Conservation (phyloP, 2,888 invertebrate species). For the Tetropium fuscum region DNA sequence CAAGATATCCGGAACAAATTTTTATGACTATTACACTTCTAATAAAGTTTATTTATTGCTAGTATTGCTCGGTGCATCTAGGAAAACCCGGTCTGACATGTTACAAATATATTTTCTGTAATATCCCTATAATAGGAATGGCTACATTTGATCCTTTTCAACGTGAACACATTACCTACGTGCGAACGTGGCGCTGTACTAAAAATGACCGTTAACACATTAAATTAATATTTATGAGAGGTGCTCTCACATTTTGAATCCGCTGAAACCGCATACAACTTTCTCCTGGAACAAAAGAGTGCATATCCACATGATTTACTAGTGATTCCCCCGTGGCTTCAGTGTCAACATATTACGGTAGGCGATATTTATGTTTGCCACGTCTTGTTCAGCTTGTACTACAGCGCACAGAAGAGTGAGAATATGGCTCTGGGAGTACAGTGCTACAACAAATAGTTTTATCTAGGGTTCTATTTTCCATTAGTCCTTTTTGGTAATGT, state of each 20-base stretch:
- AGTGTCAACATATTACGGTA: conserved; percentile 51
- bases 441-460: no score
- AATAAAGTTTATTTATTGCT: no score
- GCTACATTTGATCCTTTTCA: not conserved
- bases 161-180: not conserved
- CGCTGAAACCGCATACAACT: conserved; percentile 1
- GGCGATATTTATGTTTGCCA: conserved; percentile 48
- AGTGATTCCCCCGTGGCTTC: conserved; percentile 47
- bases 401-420: conserved; percentile 29
- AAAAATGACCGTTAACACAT: conserved; percentile 2
- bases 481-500: no score
- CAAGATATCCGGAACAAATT: no score
- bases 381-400: conserved; percentile 46
- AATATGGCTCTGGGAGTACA: no score
- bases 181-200: not conserved
- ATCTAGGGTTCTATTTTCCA: no score
- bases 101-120: not conserved
- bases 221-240: conserved; percentile 19
- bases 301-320: conserved; percentile 46
- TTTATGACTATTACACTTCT: no score
- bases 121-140: conserved; percentile 35
- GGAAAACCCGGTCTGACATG: no score
- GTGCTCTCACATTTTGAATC: conserved; percentile 4
- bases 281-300: conserved; percentile 28
- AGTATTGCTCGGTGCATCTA: no score